Evolutionary conservation across 2,888 invertebrate genomes (phyloP).

Genomic region (Brachyopa scutellaris): DNA sequence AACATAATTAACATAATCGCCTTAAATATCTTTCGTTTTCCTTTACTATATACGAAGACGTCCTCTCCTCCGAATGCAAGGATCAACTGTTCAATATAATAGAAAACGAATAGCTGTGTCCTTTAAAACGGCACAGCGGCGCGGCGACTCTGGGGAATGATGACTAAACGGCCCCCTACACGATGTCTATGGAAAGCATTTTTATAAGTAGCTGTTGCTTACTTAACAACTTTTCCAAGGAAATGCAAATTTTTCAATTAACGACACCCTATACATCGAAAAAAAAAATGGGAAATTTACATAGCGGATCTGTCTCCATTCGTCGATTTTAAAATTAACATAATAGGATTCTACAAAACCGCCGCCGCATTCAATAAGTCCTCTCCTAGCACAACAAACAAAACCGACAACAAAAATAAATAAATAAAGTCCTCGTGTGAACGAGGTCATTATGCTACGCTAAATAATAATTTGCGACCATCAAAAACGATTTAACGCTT

Average conservation of each 20-base stretch:
- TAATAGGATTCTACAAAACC: conserved; percentile 61
- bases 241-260: conserved; percentile 73
- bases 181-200: conserved; percentile 35
- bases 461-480: conserved; percentile 60
- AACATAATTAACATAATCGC: conserved; percentile 69
- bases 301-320: conserved; percentile 33
- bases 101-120: conserved; percentile 41
- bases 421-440: conserved; percentile 61
- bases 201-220: conserved; percentile 71
- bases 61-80: conserved; percentile 12
- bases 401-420: conserved; percentile 17
- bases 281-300: conserved; percentile 20
- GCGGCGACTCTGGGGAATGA: background rate
- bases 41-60: background rate
- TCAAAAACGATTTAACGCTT: conserved; percentile 50
- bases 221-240: conserved; percentile 68
- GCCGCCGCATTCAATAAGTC: conserved; percentile 42
- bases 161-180: conserved; percentile 47
- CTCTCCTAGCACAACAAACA: background rate
- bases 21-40: conserved; percentile 58
- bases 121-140: background rate
- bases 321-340: conserved; percentile 56
- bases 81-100: conserved; percentile 66
- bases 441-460: conserved; percentile 66
- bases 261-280: conserved; percentile 51